Base-by-base conservation (phyloP, 2,888 invertebrate genomes). In the Drosophila monieri region DNA sequence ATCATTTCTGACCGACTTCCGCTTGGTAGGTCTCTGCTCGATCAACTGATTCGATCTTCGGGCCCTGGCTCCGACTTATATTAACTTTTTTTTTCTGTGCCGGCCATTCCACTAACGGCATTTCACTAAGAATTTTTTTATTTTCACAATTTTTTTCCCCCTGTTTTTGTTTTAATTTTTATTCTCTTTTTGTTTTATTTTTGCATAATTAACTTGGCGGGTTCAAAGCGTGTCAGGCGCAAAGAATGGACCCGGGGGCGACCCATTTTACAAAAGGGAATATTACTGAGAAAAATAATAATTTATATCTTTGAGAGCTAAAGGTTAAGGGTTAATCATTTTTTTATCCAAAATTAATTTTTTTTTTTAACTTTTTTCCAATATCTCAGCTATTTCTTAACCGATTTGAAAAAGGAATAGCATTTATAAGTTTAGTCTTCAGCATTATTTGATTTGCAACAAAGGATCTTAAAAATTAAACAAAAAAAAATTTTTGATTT, bases 161-260 rank as follows among this genome's bases (percentile, higher is more conserved):
- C 14, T 47, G 27, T 35, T 27, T n/a, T 27, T 47, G n/a, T 32
- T 27, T 44, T 15, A 10, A 14, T 10, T 44, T 25, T 12, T 39
- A 18, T 35, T 15, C 21, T 25, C 23, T n/a, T 23, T 15, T 23
- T 21, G 23, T 35, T 27, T 6, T 25, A 23, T 62, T 73, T 64
- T 41, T 64, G 73, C 70, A 72, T 71, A 71, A 71, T 71, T 71
- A 72, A 58, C 49, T 49, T 30, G 15, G 51, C 60, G 66, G 74
- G 81, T 87, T 81, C 76, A 87, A 87, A 80, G 87, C 78, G 65
- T 66, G 65, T 66, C 62, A 62, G 61, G 23, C n/a, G 21, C 15
- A 10, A 41, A 21, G 35, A 62, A 27, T 46, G 62, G 43, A 25
- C 30, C 30, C 30, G 18, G 48, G 32, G 48, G 56, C 65, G 61